These are phyloP conservation scores for Cotesia congregata DNA, from an alignment of 2,888 invertebrate genomes.

Conservation along the genomic window DNA sequence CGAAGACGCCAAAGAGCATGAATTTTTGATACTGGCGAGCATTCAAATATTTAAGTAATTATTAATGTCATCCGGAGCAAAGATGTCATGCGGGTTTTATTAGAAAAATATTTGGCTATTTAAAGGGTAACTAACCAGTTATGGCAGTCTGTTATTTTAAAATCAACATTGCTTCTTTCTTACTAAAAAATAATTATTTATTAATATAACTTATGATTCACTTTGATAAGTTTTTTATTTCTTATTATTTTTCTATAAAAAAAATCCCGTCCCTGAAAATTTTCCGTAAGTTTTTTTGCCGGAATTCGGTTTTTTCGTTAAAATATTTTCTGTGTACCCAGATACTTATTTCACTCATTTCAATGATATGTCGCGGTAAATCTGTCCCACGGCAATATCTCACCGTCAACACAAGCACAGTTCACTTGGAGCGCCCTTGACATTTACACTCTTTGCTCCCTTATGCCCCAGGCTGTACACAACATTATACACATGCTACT, in stretches of 20 bases:
- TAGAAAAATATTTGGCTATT: conserved; percentile 12
- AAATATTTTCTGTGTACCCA: conserved; percentile 2
- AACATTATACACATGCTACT: neutral
- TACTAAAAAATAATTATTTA: too few species aligned
- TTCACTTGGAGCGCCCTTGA: conserved; percentile 38
- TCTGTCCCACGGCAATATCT: conserved; percentile 34
- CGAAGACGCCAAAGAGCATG: conserved; percentile 41
- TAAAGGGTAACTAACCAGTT: neutral
- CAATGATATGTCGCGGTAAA: conserved; percentile 26
- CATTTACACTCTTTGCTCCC: conserved; percentile 37
- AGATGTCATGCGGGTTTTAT: neutral
- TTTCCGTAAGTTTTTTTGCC: neutral
- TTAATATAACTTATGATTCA: too few species aligned
- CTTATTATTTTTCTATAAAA: neutral
- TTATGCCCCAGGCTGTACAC: conserved; percentile 12
- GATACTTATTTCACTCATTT: conserved; percentile 15
- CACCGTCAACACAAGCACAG: conserved; percentile 19
- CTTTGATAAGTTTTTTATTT: neutral
- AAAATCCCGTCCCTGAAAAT: neutral
- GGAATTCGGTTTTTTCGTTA: neutral
- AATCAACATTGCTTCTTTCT: too few species aligned
- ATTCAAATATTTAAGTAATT: conserved; percentile 51
- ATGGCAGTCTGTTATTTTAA: too few species aligned
- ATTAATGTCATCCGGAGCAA: conserved; percentile 44
- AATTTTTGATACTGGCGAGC: conserved; percentile 50